A percentile compares a stretch with the other conserved stretches of the same genome.
phyloP scores from a whole-genome alignment of 1,140 invertebrate species.

The Apolygus lucorum region DNA sequence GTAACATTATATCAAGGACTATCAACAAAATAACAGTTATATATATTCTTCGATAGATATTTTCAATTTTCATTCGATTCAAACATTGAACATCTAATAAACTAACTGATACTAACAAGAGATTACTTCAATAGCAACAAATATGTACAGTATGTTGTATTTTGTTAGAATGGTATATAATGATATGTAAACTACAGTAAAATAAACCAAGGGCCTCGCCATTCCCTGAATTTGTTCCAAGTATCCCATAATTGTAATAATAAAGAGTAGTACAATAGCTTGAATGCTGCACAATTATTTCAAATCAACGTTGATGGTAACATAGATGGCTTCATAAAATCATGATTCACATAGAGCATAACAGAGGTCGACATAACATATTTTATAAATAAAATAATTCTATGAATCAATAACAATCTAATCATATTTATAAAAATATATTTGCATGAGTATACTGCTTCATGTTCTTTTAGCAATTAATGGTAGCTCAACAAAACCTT shows the following conservation, averaged over 20 bases:
- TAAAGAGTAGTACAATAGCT: too few relatives aligned
- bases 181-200: constrained; percentile 6
- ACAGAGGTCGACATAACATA: neutral
- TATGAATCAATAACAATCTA: neutral
- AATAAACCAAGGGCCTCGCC: neutral
- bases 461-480: too few relatives aligned
- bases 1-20: constrained; percentile 13
- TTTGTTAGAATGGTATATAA: neutral
- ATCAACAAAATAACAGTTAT: constrained; percentile 14
- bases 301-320: too few relatives aligned
- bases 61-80: neutral
- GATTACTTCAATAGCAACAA: constrained; percentile 1
- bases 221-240: too few relatives aligned
- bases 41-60: constrained; percentile 8
- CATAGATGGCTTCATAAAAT: too few relatives aligned
- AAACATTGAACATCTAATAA: neutral
- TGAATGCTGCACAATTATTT: too few relatives aligned
- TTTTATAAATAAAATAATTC: neutral
- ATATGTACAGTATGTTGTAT: neutral
- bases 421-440: neutral
- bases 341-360: too few relatives aligned
- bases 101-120: constrained; percentile 5
- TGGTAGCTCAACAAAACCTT: too few relatives aligned
- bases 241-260: too few relatives aligned
- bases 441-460: neutral